A percentile compares a stretch with the other conserved stretches of the same genome.
These are phyloP conservation scores for Amphipoea lucens DNA, from an alignment of 2,888 invertebrate species.

Conservation along the genomic window DNA sequence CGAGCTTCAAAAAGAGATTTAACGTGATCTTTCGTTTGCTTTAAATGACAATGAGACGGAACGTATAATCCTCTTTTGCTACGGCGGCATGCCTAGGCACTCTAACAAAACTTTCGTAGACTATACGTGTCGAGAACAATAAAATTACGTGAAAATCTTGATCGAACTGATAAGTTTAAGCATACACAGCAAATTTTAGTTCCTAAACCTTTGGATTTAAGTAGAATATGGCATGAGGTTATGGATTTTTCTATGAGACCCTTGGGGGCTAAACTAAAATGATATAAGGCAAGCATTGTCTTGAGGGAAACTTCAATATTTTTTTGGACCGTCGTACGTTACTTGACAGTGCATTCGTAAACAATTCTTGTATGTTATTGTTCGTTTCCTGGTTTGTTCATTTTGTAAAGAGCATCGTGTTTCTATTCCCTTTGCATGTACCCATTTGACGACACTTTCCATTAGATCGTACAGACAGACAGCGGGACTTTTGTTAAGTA, in stretches of 20 bases:
- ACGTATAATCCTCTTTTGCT: not conserved
- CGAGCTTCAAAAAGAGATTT: not conserved
- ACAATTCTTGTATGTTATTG: conserved; percentile 9
- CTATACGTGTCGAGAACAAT: conserved; percentile 10
- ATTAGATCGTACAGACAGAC: not conserved
- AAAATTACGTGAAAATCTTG: conserved; percentile 19
- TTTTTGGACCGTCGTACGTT: not conserved
- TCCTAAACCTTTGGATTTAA: not conserved
- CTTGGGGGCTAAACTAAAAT: conserved; percentile 26
- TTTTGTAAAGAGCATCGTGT: conserved; percentile 11
- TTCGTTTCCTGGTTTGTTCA: conserved; percentile 13
- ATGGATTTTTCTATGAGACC: not conserved
- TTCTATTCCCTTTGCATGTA: conserved; percentile 4
- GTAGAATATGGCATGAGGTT: not conserved
- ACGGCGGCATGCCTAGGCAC: not conserved
- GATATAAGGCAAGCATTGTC: conserved; percentile 21
- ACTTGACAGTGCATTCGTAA: conserved; percentile 6
- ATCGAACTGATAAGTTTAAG: conserved; percentile 7
- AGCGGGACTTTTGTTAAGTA: not conserved
- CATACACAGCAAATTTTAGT: conserved; percentile 5
- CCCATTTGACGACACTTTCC: not conserved
- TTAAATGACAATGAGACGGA: not conserved
- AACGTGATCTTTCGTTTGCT: not conserved
- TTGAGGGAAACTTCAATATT: conserved; percentile 29
- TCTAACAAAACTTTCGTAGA: too few relatives aligned